Base-by-base conservation (phyloP, 1,140 invertebrate genomes). In the Atta cephalotes region DNA sequence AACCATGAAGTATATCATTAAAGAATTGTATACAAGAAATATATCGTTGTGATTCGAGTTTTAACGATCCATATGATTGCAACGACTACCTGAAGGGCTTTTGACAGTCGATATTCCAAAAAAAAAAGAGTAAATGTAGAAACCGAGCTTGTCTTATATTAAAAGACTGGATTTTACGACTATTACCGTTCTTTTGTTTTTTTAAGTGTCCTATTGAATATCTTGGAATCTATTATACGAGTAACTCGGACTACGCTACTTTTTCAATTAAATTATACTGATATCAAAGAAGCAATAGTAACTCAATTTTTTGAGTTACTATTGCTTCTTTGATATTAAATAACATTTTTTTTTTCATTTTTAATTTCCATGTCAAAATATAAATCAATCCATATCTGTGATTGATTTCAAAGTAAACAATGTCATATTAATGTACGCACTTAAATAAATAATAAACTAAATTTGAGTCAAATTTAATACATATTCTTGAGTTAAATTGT, bases 1-100 rank as follows among this genome's bases (percentile, higher is more conserved):
- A n/a, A 12, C 65, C 72, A 71, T 88, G 85, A 89, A 89, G 18
- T 58, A 85, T 89, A 85, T 89, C 87, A 88, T 89, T 88, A 89
- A 85, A 85, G 87, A 79, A 88, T 85, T 81, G 70, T 72, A 85
- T 66, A 45, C 21, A 4, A 72, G 39, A 87, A 39, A 74, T 88
- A 85, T 77, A 88, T 77, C 72, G 45, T 49, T 74, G 58, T 74
- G 51, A 56, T 56, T 85, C 79, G 51, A 87, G 7, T 56, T 7
- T 9, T 45, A 16, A 39, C 56, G 66, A 78, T 63, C 35, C 6
- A 25, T 70, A 25, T 63, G 49, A 51, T 18, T 35, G 68, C 39
- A 60, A 72, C 68, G 18, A 53, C 12, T 31, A 49, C 16, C 35
- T 49, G 16, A 16, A 45, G 25, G 2, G 35, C 45, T 49, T 56